Evolutionary conservation across 2,888 invertebrate species (phyloP), one percentile per base, ranked within the genome.

Genomic region (Eupithecia pulchellata): DNA sequence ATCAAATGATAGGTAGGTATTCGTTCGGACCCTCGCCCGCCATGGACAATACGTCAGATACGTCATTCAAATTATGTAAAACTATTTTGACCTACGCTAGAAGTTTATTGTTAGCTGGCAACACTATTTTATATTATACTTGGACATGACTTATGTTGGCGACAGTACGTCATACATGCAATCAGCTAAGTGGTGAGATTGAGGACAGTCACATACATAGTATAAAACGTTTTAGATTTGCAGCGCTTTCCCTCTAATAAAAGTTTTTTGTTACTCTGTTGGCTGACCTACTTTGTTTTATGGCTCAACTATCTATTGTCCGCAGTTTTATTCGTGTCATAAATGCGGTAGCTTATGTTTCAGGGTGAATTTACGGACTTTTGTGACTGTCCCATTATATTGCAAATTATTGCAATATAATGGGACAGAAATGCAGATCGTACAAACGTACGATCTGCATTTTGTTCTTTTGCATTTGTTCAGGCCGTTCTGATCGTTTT

Each of bases 181-280:
- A 90, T 90, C 89, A 86, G 82, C 86, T 89, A 86, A 90, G 89
- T 89, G 88, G 81, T 82, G 60, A 71, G 73, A 75, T 75, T 74
- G 76, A 72, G 73, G 68, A 73, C 77, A 83, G 42, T 64, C 66
- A 34, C 36, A 39, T 47, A 66, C 55, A 42, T 60, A 34, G 20
- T 27, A 57, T 66, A 52, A 52, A 66, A 69, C 66, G 47, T 66
- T 71, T 65, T 52, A 86, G 85, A 72, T 72, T 73, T 73, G 32
- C 36, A 20, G 20, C 17, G 47, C 47, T 47, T 69, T 72, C 20
- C 32, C 29, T 3, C 47, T 20, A 66, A 69, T 69, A 69, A 66
- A 66, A 66, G 60, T 69, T 66, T 72, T 69, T 64, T 36, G 58
- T 27, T 66, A 55, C 58, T 52, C 34, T 58, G 27, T 58, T 34